Evolutionary conservation across 2,797 vertebrate species (phyloP).

Genomic region (Phylloscopus collybita): DNA sequence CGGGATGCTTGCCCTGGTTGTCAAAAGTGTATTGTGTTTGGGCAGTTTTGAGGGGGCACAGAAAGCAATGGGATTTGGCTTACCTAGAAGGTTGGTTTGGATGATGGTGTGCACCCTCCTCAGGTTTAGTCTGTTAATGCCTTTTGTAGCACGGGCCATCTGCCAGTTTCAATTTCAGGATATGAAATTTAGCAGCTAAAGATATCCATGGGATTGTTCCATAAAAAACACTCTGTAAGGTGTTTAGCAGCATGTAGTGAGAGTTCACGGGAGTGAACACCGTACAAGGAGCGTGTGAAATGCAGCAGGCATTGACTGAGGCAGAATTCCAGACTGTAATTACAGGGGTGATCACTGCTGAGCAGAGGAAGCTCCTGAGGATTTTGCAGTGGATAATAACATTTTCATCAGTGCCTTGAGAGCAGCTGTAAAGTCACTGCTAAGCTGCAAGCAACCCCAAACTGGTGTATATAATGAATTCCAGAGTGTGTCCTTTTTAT

Average conservation of each 20-base stretch:
- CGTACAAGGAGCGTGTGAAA: background rate
- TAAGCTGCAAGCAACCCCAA: background rate
- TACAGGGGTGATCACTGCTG: background rate
- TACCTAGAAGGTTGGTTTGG: background rate
- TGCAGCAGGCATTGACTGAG: background rate
- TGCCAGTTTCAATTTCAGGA: background rate
- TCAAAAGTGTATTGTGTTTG: background rate
- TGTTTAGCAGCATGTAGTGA: background rate
- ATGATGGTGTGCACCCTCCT: background rate
- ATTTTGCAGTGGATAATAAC: background rate
- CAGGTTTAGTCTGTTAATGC: background rate
- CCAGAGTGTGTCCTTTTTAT: background rate
- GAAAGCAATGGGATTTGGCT: background rate
- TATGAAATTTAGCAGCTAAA: background rate
- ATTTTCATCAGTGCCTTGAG: background rate
- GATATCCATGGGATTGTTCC: background rate
- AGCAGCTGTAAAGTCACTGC: background rate
- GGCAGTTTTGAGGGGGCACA: background rate
- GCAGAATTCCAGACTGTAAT: background rate
- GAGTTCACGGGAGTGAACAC: background rate
- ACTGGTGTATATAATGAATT: background rate
- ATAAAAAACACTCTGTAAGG: background rate
- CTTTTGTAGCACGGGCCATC: background rate
- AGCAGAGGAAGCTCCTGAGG: background rate
- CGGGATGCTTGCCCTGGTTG: background rate